Percentiles rank a stretch among this genome's conserved stretches.
Evolutionary conservation across 2,113 vertebrate genomes (phyloP).

Genomic region (Pan paniscus): DNA sequence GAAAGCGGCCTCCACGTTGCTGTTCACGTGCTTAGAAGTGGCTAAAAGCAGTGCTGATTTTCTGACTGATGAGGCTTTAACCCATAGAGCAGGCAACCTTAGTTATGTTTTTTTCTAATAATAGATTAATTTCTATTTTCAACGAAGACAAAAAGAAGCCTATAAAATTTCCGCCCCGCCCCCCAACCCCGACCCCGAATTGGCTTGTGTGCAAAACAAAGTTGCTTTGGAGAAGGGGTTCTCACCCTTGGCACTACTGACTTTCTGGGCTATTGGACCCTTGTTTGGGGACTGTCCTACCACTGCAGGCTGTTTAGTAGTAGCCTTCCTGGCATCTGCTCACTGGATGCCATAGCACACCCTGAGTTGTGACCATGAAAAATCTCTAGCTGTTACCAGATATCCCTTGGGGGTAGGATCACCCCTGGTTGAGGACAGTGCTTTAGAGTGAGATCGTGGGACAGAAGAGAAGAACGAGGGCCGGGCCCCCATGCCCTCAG

Average conservation of each 20-base stretch:
- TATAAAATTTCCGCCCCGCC: not conserved
- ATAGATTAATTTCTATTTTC: not conserved
- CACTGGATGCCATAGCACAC: not conserved
- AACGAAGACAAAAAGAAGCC: not conserved
- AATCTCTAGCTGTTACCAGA: not conserved
- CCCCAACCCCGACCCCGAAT: not conserved
- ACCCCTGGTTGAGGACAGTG: not conserved
- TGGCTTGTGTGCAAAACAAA: not conserved
- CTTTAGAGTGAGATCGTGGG: not conserved
- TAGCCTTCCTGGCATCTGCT: too few relatives aligned
- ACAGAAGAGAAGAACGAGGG: not conserved
- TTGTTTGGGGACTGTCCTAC: too few relatives aligned
- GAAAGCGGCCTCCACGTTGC: not conserved
- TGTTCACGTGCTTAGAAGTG: not conserved
- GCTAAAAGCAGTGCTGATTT: not conserved
- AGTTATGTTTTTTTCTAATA: not conserved
- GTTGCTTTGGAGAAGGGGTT: not conserved
- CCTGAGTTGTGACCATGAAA: not conserved
- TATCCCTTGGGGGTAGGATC: not conserved
- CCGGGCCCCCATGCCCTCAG: not conserved
- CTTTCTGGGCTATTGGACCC: not conserved
- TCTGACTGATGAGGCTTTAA: not conserved
- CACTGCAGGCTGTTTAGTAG: rapidly evolving
- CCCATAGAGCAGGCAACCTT: not conserved
- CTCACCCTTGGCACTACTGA: rapidly evolving